Conservation (phyloP, 2,797 vertebrate genomes). For the Anguilla marmorata region DNA sequence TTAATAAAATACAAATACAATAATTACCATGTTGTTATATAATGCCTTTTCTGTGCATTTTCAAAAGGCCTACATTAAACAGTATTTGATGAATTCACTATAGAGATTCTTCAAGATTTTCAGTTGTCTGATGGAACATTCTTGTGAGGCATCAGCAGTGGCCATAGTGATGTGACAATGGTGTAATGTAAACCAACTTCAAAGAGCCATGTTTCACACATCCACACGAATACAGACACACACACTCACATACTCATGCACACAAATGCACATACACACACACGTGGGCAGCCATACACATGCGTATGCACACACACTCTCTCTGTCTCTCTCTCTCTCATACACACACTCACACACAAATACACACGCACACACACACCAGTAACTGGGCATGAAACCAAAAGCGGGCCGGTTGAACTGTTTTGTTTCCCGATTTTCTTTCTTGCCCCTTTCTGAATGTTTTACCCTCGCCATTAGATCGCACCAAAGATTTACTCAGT, state of each 20-base stretch:
- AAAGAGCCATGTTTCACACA: constrained; percentile 67
- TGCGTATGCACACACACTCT: not conserved
- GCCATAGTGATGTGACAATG: constrained; percentile 77
- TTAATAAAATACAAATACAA: not conserved
- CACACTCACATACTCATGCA: constrained; percentile 67
- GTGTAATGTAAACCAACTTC: constrained; percentile 73
- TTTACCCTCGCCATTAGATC: constrained; percentile 13
- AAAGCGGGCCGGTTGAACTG: constrained; percentile 74
- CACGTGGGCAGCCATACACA: not conserved
- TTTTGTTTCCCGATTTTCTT: constrained; percentile 66
- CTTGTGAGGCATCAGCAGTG: constrained; percentile 76
- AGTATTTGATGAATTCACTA: constrained; percentile 74
- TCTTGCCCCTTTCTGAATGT: constrained; percentile 44
- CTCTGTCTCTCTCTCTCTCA: not conserved
- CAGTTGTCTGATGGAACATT: constrained; percentile 72
- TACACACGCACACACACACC: not conserved
- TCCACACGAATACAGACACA: constrained; percentile 67
- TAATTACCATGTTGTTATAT: constrained; percentile 57
- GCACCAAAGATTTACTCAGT: constrained; percentile 64
- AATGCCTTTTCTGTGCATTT: constrained; percentile 57
- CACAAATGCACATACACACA: not conserved
- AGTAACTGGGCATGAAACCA: constrained; percentile 65
- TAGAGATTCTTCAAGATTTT: constrained; percentile 69
- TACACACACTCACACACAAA: constrained; percentile 17
- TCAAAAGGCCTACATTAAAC: constrained; percentile 59